These are phyloP conservation scores for Gastrophysa polygoni DNA, from an alignment of 2,888 invertebrate species.

Conservation along the genomic window DNA sequence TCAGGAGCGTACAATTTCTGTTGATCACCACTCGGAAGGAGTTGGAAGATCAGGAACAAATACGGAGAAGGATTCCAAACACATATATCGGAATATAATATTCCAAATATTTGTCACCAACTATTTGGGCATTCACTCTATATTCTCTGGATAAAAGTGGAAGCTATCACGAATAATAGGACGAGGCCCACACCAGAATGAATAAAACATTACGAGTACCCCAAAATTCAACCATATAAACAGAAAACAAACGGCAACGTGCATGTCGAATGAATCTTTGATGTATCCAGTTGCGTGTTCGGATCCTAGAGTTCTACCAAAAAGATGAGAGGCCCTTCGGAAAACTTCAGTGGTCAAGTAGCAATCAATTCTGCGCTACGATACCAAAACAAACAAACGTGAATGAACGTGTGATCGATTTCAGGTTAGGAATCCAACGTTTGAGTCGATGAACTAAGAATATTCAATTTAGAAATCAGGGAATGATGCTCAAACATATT, in stretches of 20 bases:
- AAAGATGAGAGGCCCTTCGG: background rate
- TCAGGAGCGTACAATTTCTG: no score
- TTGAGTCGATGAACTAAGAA: no score
- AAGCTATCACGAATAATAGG: background rate
- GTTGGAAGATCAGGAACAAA: no score
- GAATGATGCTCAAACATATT: no score
- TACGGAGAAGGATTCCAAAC: no score
- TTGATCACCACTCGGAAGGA: no score
- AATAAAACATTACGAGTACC: background rate
- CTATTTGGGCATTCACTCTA: background rate
- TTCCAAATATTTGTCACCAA: no score
- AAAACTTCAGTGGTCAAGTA: background rate
- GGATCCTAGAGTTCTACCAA: background rate
- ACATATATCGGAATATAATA: no score
- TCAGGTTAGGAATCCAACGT: background rate
- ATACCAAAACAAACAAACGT: background rate
- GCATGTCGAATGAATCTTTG: background rate
- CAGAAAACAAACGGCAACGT: background rate
- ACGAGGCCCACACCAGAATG: background rate
- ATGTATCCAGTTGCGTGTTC: background rate
- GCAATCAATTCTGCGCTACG: background rate
- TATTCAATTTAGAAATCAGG: no score
- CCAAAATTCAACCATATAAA: background rate
- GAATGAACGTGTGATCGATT: background rate
- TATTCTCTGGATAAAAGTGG: background rate